Conservation (phyloP, 2,888 invertebrate genomes). For the Phytoseiulus persimilis region DNA sequence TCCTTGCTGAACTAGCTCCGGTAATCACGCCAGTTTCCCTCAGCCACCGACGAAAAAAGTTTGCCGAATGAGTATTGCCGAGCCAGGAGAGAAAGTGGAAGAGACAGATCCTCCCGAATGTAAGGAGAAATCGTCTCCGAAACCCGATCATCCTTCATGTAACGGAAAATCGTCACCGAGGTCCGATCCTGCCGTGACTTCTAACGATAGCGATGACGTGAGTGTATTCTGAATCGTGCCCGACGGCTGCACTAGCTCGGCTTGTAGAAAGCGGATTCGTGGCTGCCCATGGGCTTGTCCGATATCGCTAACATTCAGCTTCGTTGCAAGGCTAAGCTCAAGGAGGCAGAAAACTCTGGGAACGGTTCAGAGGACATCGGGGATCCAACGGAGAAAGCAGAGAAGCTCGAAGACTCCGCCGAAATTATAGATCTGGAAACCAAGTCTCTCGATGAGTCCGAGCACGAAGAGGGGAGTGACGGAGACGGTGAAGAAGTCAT, state of each 20-base stretch:
- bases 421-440: neutral
- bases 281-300: too few species aligned
- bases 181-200: too few species aligned
- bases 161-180: too few species aligned
- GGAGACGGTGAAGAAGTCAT: neutral
- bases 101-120: neutral
- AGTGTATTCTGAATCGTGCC: too few species aligned
- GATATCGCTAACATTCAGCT: too few species aligned
- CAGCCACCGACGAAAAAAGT: neutral
- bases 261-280: too few species aligned
- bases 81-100: neutral
- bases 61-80: neutral
- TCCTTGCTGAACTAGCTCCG: neutral
- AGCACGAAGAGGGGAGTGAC: neutral
- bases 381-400: neutral
- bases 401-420: neutral
- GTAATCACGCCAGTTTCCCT: neutral
- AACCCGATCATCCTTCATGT: neutral
- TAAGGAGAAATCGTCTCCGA: neutral
- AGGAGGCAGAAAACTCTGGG: neutral
- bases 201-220: too few species aligned
- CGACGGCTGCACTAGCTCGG: too few species aligned
- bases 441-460: too few species aligned
- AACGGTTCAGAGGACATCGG: neutral
- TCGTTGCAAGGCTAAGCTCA: neutral